phyloP scores from a whole-genome alignment of 2,888 invertebrate genomes.

The Campaea margaritaria region DNA sequence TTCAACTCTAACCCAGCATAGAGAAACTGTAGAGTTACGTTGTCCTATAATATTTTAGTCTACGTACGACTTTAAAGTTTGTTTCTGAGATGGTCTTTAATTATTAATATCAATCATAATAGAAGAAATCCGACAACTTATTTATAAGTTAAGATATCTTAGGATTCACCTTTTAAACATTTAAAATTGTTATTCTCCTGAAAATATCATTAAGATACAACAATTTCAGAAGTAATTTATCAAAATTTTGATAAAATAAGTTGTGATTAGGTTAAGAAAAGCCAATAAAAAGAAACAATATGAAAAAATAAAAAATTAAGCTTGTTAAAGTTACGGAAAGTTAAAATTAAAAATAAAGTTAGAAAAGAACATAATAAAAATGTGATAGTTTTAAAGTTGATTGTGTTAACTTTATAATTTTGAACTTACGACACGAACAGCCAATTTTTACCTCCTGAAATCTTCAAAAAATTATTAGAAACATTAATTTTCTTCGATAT shows the following conservation, averaged over 20 bases:
- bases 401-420: slow-evolving; percentile 24
- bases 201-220: not conserved
- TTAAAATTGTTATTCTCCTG: not conserved
- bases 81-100: no score
- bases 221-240: not conserved
- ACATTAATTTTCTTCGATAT: not conserved
- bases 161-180: no score
- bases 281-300: not conserved
- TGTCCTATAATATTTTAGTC: no score
- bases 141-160: no score
- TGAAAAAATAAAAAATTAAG: not conserved
- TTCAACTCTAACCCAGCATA: no score
- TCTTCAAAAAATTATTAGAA: slow-evolving; percentile 22
- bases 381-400: slow-evolving; percentile 12
- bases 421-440: slow-evolving; percentile 34
- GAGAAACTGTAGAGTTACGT: no score
- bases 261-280: not conserved
- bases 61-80: no score
- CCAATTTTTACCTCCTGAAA: slow-evolving; percentile 31
- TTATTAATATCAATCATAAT: no score
- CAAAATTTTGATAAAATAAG: not conserved
- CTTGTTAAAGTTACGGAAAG: slow-evolving; percentile 15
- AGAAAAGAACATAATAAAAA: slow-evolving; percentile 13
- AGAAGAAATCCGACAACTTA: no score
- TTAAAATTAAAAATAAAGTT: slow-evolving; percentile 23